Percentiles rank a stretch among this genome's conserved stretches.
Evolutionary conservation across 2,113 vertebrate genomes (phyloP).

Genomic region (Hemicordylus capensis): DNA sequence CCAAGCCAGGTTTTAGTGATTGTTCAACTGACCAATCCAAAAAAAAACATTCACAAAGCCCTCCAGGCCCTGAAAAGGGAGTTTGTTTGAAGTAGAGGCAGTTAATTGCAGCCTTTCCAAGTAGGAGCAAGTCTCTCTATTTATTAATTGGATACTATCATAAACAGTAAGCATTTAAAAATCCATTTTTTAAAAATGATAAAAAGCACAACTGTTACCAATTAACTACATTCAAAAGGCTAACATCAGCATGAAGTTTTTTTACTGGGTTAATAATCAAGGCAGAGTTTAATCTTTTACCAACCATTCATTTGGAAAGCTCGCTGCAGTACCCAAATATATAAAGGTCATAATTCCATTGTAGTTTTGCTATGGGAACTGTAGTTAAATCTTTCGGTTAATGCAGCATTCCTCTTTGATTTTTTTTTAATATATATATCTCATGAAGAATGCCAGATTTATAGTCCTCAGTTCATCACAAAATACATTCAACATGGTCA

Average conservation of each 20-base stretch:
- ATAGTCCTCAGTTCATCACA: not conserved
- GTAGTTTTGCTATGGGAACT: constrained; percentile 51
- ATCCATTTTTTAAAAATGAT: not conserved
- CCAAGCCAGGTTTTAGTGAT: constrained; percentile 33
- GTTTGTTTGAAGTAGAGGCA: constrained; percentile 50
- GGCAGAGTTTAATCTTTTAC: constrained; percentile 58
- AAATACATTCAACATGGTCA: not conserved
- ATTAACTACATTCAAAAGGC: constrained; percentile 45
- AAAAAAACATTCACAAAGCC: constrained; percentile 23
- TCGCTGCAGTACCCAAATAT: constrained; percentile 46
- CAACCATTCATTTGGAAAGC: constrained; percentile 57
- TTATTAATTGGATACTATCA: constrained; percentile 38
- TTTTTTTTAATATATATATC: constrained; percentile 65
- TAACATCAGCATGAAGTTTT: constrained; percentile 32
- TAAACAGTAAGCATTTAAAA: constrained; percentile 47
- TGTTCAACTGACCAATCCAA: constrained; percentile 32
- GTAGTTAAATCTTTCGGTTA: constrained; percentile 8
- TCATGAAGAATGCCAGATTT: constrained; percentile 62
- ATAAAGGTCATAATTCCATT: constrained; percentile 30
- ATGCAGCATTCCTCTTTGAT: not conserved
- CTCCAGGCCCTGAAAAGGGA: constrained; percentile 30
- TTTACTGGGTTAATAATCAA: constrained; percentile 46
- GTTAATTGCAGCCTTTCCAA: constrained; percentile 26
- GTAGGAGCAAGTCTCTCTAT: constrained; percentile 12
- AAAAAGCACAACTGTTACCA: constrained; percentile 18